Base-by-base conservation (phyloP, 2,113 vertebrate species). In the Lophura nycthemera region DNA sequence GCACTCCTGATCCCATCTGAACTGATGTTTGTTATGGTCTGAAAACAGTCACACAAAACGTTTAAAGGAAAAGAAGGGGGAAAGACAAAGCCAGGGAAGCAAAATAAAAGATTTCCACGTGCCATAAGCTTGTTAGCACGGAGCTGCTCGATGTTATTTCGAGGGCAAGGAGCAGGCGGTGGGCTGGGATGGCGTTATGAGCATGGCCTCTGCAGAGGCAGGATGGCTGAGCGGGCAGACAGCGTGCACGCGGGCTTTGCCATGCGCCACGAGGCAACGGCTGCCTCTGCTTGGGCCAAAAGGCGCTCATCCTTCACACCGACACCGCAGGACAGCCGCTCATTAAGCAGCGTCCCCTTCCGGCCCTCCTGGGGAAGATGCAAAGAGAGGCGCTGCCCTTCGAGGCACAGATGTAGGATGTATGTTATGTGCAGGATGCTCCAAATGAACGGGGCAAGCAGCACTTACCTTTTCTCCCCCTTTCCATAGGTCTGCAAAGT, bases 401-500 rank as follows among this genome's bases (percentile, higher is more conserved):
- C 60, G 72, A 95, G 90, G 72, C 78, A 88, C 95, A 94, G 76
- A 95, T 89, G 90, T 76, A 42, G 83, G 73, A 92, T 96, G 59
- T 88, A 77, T 92, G 91, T 78, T 82, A 92, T 90, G 92, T 87
- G 79, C 84, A 79, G 93, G 91, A 87, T 91, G 47, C 94, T 93
- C 88, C 93, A 97, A 86, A 94, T 76, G 92, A 88, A 84, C 27
- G 92, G 86, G 88, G 94, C 89, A 91, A 95, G 93, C 86, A 4
- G 92, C 86, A 94, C 63, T 94, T 96, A 97, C 97, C 96, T 95
- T 85, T 64, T 77, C 92, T 95, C 90, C 93, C 60, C 90, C 90
- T 95, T 95, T 96, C 93, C 95, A 87, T 83, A 96, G 95, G 89
- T 95, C 95, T 97, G 92, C 93, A 92, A 96, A 96, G 95, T 93